Base-by-base conservation (phyloP, 2,888 invertebrate genomes). In the Sicus ferrugineus region DNA sequence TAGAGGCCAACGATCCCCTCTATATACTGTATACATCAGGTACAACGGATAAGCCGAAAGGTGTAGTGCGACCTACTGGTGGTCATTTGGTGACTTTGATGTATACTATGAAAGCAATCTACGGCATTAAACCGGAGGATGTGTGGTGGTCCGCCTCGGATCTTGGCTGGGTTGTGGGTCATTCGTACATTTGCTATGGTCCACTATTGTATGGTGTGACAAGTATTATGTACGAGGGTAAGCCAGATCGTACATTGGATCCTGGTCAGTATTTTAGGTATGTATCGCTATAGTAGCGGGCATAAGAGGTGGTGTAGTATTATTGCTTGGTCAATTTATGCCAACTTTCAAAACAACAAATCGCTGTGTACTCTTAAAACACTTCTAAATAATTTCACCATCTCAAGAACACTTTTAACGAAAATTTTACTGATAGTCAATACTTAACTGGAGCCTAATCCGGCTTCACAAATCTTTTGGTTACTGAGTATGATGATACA, bases 11-110 rank as follows among this genome's bases (percentile, higher is more conserved):
- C 77, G 93, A 96, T 77, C 95, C 97, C 0, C 85, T 97, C 11
- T 97, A 97, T 79, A 92, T 97, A 72, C 87, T 97, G 4, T 97
- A 97, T 81, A 97, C 97, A 0, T 97, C 97, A 2, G 95, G 95
- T 73, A 92, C 92, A n/a, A 92, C 92, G 69, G 91, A 91, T 88
- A 86, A 81, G 34, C 81, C 83, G 1, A 92, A 94, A 87, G 97
- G 96, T 4, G 90, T 97, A 34, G 92, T 94, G 70, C 88, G 97
- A 48, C 94, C 96, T 0, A 89, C 92, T n/a, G 95, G 95, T 0
- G 93, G 94, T 0, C 96, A 97, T 79, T 90, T 97, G 48, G 96
- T 93, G 0, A 90, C 91, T 0, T 86, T 97, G 4, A 90, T 93
- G 79, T 97, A 96, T 92, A 90, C 93, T 0, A 92, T 97, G 91